Evolutionary conservation across 2,113 vertebrate species (phyloP).

Genomic region (Chunga burmeisteri): DNA sequence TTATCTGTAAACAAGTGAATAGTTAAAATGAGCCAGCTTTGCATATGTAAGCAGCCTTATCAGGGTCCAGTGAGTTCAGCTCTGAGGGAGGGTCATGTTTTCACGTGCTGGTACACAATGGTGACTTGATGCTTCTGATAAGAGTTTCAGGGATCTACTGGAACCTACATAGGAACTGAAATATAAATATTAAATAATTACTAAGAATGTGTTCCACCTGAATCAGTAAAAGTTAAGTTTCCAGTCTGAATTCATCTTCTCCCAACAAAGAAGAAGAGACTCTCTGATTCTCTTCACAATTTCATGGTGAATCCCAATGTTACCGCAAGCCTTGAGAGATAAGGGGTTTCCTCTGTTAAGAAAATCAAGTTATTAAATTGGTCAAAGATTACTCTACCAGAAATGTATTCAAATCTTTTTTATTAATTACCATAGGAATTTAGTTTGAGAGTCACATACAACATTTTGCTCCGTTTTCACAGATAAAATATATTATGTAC

Average conservation of each 20-base stretch:
- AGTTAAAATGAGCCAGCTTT: not conserved
- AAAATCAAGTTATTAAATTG: slow-evolving; percentile 65
- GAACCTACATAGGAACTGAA: not conserved
- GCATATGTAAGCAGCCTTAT: not conserved
- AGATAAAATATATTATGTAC: slow-evolving; percentile 50
- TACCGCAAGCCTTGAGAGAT: slow-evolving; percentile 56
- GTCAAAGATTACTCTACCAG: slow-evolving; percentile 59
- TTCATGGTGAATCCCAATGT: slow-evolving; percentile 12
- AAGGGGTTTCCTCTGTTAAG: slow-evolving; percentile 62
- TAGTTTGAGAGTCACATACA: slow-evolving; percentile 19
- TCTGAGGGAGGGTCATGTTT: not conserved
- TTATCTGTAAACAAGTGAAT: not conserved
- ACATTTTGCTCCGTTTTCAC: slow-evolving; percentile 13
- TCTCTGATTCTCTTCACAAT: slow-evolving; percentile 38
- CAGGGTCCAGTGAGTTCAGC: not conserved
- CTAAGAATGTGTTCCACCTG: not conserved
- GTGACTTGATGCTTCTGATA: not conserved
- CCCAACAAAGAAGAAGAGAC: slow-evolving; percentile 2
- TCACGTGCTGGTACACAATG: not conserved
- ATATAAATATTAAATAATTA: slow-evolving; percentile 21
- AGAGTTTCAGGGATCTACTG: not conserved
- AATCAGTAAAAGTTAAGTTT: slow-evolving; percentile 17
- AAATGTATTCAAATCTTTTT: slow-evolving; percentile 58
- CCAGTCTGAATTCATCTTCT: slow-evolving; percentile 12
- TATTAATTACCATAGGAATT: slow-evolving; percentile 69